These are phyloP conservation scores for Crenichthys baileyi DNA, from an alignment of 2,797 vertebrate genomes.

Conservation along the genomic window DNA sequence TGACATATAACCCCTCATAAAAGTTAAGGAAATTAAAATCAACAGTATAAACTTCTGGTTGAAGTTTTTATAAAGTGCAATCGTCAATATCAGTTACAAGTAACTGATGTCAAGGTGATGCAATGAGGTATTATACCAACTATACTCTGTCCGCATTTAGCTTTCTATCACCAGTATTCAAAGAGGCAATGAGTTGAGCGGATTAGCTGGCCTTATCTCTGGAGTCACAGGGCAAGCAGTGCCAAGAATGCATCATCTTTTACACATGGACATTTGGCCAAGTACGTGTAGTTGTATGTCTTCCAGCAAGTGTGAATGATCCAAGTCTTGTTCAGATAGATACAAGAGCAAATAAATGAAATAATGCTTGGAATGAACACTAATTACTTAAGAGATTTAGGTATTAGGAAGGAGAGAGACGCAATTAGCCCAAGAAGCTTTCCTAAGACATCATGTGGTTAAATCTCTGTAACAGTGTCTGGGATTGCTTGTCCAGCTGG, in stretches of 20 bases:
- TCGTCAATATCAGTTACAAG: slow-evolving; percentile 46
- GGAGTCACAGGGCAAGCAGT: slow-evolving; percentile 35
- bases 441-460: slow-evolving; percentile 46
- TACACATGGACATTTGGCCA: slow-evolving; percentile 8
- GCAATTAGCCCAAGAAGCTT: slow-evolving; percentile 57
- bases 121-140: slow-evolving; percentile 54
- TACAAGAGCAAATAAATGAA: slow-evolving; percentile 55
- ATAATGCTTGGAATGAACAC: slow-evolving; percentile 35
- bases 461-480: slow-evolving; percentile 36
- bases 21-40: not conserved
- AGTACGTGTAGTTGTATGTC: slow-evolving; percentile 16
- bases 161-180: slow-evolving; percentile 21
- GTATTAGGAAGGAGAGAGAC: slow-evolving; percentile 65
- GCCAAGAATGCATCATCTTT: slow-evolving; percentile 39
- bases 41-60: not conserved
- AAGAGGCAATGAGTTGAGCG: slow-evolving; percentile 24
- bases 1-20: not conserved
- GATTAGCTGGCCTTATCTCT: slow-evolving; percentile 47
- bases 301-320: slow-evolving; percentile 47
- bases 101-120: slow-evolving; percentile 51
- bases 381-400: slow-evolving; percentile 72
- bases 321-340: slow-evolving; percentile 43
- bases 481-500: slow-evolving; percentile 37
- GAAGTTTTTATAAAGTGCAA: not conserved
- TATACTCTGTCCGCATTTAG: slow-evolving; percentile 43